These are phyloP conservation scores for Pimephales promelas DNA, from an alignment of 2,113 vertebrate species.

Conservation along the genomic window DNA sequence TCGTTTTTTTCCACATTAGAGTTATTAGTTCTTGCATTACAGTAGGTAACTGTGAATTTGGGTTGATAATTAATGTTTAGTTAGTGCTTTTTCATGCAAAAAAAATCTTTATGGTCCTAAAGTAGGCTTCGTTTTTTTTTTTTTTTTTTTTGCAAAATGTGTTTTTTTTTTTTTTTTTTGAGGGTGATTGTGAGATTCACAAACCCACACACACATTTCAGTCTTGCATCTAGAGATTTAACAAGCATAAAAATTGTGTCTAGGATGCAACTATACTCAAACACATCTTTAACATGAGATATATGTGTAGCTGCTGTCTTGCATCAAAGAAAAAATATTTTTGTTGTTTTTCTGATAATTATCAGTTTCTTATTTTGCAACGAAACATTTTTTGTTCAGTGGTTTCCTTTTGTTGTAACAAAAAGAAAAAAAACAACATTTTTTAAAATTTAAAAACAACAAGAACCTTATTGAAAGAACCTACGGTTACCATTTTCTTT, in stretches of 20 bases:
- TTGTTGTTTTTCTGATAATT: neutral
- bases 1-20: neutral
- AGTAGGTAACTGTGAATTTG: neutral
- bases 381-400: neutral
- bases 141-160: neutral
- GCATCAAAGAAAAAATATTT: too few species aligned
- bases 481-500: neutral
- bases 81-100: neutral
- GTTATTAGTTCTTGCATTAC: neutral
- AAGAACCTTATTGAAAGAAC: neutral
- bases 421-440: neutral
- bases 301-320: too few species aligned
- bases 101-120: neutral
- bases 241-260: neutral
- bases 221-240: neutral
- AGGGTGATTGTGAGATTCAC: neutral
- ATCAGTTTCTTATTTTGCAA: neutral
- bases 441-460: neutral
- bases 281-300: too few species aligned
- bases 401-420: neutral
- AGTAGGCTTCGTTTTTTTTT: neutral
- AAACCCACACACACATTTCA: neutral
- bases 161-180: neutral
- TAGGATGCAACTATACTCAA: neutral
- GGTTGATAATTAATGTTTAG: neutral